A percentile compares a stretch with the other conserved stretches of the same genome.
Evolutionary conservation across 2,888 invertebrate genomes (phyloP).

Genomic region (Eudasyphora cyanicolor): DNA sequence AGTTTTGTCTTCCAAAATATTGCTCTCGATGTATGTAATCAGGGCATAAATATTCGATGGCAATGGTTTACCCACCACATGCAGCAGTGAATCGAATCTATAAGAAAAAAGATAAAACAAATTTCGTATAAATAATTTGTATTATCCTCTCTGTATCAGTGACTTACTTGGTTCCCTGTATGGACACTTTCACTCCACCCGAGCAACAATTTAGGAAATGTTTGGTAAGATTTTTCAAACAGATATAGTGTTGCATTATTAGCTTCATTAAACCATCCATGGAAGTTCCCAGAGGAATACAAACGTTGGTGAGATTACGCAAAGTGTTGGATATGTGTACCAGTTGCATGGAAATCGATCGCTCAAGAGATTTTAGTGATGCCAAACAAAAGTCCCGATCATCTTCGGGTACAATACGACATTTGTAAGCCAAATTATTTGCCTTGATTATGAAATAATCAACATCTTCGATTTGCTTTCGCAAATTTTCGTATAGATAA

Average conservation of each 20-base stretch:
- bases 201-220: constrained; percentile 82
- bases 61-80: constrained; percentile 82
- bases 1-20: constrained; percentile 71
- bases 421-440: constrained; percentile 80
- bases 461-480: constrained; percentile 77
- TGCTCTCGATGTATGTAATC: constrained; percentile 82
- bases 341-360: constrained; percentile 83
- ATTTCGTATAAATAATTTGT: too few relatives aligned
- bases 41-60: constrained; percentile 82
- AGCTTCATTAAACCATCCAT: constrained; percentile 83
- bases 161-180: constrained; percentile 73
- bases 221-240: constrained; percentile 82
- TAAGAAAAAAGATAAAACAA: too few relatives aligned
- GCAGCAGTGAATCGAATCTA: constrained; percentile 81
- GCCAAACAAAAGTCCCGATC: constrained; percentile 80
- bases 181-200: constrained; percentile 70
- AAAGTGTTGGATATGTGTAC: constrained; percentile 82
- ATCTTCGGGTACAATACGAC: constrained; percentile 80
- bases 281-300: constrained; percentile 81
- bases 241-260: constrained; percentile 81
- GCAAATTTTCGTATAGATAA: constrained; percentile 73
- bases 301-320: constrained; percentile 81
- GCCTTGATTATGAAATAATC: constrained; percentile 79
- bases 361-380: constrained; percentile 81
- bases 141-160: background rate